These are phyloP conservation scores for Metopolophium dirhodum DNA, from an alignment of 1,140 invertebrate species.

Conservation along the genomic window DNA sequence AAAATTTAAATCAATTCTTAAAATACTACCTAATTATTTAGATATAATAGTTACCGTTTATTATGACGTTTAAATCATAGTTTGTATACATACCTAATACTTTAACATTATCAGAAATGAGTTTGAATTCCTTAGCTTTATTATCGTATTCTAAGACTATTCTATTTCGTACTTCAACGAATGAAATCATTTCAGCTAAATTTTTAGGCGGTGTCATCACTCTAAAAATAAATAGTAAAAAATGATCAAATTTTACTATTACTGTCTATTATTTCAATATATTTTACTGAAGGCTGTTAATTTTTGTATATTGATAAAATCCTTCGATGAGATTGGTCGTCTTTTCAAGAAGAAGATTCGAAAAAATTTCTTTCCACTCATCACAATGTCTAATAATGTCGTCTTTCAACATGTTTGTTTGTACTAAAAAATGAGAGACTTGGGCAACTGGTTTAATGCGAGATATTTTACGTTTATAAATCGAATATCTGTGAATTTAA, in stretches of 20 bases:
- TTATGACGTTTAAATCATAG: not conserved
- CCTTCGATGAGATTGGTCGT: slow-evolving; percentile 19
- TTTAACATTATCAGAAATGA: slow-evolving; percentile 18
- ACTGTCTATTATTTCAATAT: not conserved
- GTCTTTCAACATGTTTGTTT: slow-evolving; percentile 24
- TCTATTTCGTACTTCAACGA: not conserved
- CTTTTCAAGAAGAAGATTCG: not conserved
- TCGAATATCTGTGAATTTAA: slow-evolving; percentile 8
- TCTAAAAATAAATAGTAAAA: not conserved
- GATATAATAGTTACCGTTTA: not conserved
- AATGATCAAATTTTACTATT: not conserved
- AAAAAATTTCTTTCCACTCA: slow-evolving; percentile 12
- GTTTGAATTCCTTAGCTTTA: slow-evolving; percentile 29
- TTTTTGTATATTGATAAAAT: slow-evolving; percentile 26
- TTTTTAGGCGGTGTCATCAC: slow-evolving; percentile 18
- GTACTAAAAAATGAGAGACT: slow-evolving; percentile 20
- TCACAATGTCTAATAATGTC: slow-evolving; percentile 22
- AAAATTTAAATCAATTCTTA: not conserved
- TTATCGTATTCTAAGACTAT: slow-evolving; percentile 20
- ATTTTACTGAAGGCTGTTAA: not conserved
- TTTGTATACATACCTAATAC: not conserved
- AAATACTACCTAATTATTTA: not conserved
- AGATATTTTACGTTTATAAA: slow-evolving; percentile 6
- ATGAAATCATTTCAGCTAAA: slow-evolving; percentile 29
- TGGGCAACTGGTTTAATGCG: slow-evolving; percentile 26